phyloP scores from a whole-genome alignment of 1,140 invertebrate genomes.

The Cyrtorhinus lividipennis region DNA sequence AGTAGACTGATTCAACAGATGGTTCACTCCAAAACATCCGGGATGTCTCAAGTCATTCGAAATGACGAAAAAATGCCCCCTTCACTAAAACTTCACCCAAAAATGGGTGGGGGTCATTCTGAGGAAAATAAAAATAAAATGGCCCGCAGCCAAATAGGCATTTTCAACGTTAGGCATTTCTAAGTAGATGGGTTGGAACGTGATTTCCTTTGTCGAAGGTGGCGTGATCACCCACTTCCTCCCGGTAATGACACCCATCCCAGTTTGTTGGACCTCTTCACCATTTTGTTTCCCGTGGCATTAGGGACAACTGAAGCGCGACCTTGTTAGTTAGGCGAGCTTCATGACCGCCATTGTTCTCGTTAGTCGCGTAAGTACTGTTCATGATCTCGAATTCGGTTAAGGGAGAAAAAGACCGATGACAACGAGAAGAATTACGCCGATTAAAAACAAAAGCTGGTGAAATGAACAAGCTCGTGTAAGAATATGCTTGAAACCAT shows the following conservation, averaged over 20 bases:
- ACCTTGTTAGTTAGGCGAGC: conserved; percentile 5
- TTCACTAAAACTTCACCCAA: no score
- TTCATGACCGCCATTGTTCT: conserved; percentile 2
- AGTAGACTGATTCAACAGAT: no score
- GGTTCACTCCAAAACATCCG: no score
- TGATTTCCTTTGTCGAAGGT: neutral
- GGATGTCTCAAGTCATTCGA: no score
- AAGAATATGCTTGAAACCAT: no score
- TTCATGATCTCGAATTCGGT: neutral
- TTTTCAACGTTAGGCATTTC: no score
- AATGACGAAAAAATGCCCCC: no score
- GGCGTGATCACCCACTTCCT: conserved; percentile 5
- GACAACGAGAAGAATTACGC: no score
- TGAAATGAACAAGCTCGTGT: no score
- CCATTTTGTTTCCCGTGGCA: neutral
- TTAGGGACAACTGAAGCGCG: conserved; percentile 8
- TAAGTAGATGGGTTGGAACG: neutral
- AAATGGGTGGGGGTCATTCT: no score
- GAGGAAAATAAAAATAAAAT: neutral
- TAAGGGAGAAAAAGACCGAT: neutral
- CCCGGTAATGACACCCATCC: neutral
- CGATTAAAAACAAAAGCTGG: no score
- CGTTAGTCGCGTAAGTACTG: neutral
- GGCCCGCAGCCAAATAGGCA: no score
- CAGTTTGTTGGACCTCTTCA: neutral